phyloP scores from a whole-genome alignment of 2,113 vertebrate genomes.

The Ameiurus melas region DNA sequence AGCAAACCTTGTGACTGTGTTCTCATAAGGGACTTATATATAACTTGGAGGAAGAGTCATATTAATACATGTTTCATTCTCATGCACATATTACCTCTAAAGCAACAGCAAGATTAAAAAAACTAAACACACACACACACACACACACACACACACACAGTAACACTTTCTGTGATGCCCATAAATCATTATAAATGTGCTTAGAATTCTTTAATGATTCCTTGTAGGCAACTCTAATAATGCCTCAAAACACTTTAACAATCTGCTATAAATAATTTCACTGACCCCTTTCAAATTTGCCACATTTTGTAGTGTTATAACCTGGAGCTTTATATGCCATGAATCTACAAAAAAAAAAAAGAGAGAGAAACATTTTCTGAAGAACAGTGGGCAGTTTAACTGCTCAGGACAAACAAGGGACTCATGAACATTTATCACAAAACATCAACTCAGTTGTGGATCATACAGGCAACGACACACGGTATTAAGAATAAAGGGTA shows the following conservation, averaged over 20 bases:
- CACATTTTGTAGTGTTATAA: background rate
- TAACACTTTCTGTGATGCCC: background rate
- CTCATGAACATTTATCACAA: no score
- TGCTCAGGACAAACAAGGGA: no score
- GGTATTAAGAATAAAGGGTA: no score
- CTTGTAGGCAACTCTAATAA: background rate
- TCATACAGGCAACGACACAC: no score
- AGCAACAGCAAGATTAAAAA: no score
- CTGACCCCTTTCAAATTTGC: no score
- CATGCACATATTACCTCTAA: background rate
- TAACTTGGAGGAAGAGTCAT: conserved; percentile 3
- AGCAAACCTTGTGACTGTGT: conserved; percentile 58
- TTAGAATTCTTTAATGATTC: background rate
- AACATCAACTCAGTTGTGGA: no score
- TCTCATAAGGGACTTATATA: conserved; percentile 54
- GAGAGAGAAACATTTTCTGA: no score
- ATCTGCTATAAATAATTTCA: no score
- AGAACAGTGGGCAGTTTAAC: no score
- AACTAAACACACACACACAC: no score
- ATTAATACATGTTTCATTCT: background rate
- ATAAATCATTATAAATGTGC: background rate
- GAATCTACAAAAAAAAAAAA: background rate
- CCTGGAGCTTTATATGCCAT: background rate
- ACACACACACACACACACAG: background rate
- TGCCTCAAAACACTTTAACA: background rate